These are phyloP conservation scores for Monopis laevigella DNA, from an alignment of 2,888 invertebrate species.

Conservation along the genomic window DNA sequence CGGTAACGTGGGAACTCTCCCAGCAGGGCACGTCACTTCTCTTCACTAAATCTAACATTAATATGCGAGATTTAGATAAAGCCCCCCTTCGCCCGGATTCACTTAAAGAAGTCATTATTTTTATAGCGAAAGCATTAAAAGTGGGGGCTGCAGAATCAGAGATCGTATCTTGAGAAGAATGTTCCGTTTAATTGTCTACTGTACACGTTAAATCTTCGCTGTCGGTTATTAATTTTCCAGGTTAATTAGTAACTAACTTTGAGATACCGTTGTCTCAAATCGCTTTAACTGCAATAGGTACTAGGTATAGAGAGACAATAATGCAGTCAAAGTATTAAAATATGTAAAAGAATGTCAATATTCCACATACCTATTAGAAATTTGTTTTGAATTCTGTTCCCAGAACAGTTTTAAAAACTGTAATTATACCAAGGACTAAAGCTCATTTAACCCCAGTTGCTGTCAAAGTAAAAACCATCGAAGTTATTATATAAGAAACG, in stretches of 20 bases:
- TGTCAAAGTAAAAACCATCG: too few species aligned
- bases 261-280: constrained; percentile 4
- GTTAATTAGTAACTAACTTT: constrained; percentile 15
- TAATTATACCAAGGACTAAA: too few species aligned
- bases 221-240: constrained; percentile 17
- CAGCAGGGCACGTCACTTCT: constrained; percentile 52
- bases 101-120: constrained; percentile 34
- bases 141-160: constrained; percentile 12
- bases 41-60: constrained; percentile 58
- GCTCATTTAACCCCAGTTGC: too few species aligned
- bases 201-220: constrained; percentile 15
- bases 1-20: constrained; percentile 66
- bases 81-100: constrained; percentile 26
- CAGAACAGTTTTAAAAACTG: too few species aligned
- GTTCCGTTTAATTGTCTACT: constrained; percentile 19
- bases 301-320: too few species aligned
- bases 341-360: too few species aligned
- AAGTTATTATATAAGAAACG: too few species aligned
- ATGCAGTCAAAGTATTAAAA: too few species aligned
- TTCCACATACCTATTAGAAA: too few species aligned
- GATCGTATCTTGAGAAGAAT: constrained; percentile 21
- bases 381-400: too few species aligned
- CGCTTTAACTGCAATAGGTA: too few species aligned
- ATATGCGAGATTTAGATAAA: constrained; percentile 57
- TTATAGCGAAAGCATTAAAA: constrained; percentile 24